Evolutionary conservation across 2,113 vertebrate species (phyloP).

Genomic region (Brachypodius melanocephalos): DNA sequence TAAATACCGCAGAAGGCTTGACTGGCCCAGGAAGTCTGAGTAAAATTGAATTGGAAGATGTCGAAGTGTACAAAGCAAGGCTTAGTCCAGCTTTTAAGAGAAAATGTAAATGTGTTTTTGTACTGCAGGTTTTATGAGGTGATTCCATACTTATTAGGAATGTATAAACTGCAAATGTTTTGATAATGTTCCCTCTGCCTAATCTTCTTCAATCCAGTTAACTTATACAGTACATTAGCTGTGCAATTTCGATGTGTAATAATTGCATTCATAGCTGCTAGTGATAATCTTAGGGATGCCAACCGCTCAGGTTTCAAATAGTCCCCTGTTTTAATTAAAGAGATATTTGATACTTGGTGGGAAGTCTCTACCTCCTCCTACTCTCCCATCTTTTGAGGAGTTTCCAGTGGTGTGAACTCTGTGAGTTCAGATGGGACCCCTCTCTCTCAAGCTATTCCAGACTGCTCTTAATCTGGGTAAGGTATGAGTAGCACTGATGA

Average conservation of each 20-base stretch:
- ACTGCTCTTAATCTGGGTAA: neutral
- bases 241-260: neutral
- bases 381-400: neutral
- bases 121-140: neutral
- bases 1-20: neutral
- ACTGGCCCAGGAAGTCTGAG: neutral
- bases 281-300: neutral
- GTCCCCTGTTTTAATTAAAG: neutral
- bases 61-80: neutral
- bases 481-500: neutral
- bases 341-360: neutral
- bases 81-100: neutral
- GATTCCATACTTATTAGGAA: neutral
- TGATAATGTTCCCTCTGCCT: neutral
- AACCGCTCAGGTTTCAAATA: neutral
- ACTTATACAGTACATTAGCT: slow-evolving; percentile 29
- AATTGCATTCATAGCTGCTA: neutral
- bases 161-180: neutral
- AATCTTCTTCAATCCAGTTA: neutral
- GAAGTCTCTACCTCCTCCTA: neutral
- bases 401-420: neutral
- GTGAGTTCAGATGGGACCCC: neutral
- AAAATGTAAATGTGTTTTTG: neutral
- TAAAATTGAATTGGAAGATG: neutral
- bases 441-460: neutral